Evolutionary conservation across 2,113 vertebrate genomes (phyloP).

Genomic region (Upupa epops): DNA sequence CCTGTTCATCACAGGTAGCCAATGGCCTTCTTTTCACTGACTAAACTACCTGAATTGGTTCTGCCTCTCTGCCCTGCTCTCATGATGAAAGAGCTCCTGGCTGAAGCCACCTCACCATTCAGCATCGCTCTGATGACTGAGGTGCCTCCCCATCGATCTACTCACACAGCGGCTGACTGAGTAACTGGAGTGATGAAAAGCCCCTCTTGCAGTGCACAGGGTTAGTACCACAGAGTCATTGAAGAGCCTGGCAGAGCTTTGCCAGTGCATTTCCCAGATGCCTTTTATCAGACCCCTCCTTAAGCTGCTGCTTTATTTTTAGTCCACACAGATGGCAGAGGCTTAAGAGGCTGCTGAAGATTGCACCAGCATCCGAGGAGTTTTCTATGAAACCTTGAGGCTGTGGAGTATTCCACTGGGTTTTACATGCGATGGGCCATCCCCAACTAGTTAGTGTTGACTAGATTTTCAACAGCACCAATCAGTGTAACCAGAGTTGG

Average conservation of each 20-base stretch:
- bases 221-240: neutral
- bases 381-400: slow-evolving; percentile 8
- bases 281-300: slow-evolving; percentile 22
- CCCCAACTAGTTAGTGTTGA: neutral
- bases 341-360: slow-evolving; percentile 16
- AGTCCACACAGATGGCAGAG: slow-evolving; percentile 27
- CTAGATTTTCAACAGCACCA: neutral
- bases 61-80: neutral
- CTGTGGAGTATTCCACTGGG: neutral
- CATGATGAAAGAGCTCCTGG: neutral
- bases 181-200: neutral
- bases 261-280: neutral
- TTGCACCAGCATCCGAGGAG: neutral
- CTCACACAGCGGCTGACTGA: accelerated
- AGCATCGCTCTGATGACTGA: neutral
- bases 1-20: neutral
- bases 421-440: neutral
- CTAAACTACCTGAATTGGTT: neutral
- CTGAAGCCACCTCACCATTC: accelerated
- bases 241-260: neutral
- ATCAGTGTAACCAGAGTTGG: neutral
- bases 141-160: neutral
- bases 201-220: neutral
- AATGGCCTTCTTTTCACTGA: neutral
- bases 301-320: slow-evolving; percentile 45